These are phyloP conservation scores for Montipora cactus DNA, from an alignment of 64 coral and sea anemone genomes.

Conservation along the genomic window DNA sequence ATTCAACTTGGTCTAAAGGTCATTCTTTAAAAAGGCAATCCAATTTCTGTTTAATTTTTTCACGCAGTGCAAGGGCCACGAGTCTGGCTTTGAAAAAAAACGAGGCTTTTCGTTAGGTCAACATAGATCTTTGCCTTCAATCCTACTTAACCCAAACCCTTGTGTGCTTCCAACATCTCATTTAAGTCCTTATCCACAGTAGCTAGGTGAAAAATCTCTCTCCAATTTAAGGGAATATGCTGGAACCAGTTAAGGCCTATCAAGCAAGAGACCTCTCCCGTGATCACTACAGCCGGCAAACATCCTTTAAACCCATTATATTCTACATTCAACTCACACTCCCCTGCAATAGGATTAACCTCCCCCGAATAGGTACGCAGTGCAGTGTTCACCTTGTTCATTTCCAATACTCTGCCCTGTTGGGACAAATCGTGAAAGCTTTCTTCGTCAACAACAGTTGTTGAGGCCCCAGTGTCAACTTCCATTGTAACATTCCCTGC, in stretches of 20 bases:
- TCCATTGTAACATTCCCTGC: not conserved
- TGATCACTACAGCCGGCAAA: not conserved
- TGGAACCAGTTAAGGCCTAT: too few species aligned
- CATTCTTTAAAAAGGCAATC: constrained; percentile 10
- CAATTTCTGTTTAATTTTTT: not conserved
- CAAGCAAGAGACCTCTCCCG: not conserved
- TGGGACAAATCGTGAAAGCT: not conserved
- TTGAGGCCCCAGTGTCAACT: not conserved
- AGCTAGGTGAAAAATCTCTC: too few species aligned
- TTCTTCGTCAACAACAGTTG: constrained; percentile 9
- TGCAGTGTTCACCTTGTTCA: not conserved
- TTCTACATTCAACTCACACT: constrained; percentile 10
- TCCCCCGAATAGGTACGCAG: not conserved
- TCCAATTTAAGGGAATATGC: too few species aligned
- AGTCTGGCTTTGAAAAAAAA: constrained; percentile 11
- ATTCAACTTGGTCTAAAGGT: not conserved
- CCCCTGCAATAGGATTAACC: not conserved
- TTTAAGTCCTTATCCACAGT: too few species aligned
- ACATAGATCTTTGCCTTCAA: too few species aligned
- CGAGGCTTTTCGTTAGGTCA: not conserved
- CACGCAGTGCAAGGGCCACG: constrained; percentile 18
- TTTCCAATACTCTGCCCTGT: not conserved
- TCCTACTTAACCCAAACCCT: too few species aligned
- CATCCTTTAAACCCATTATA: constrained; percentile 1
- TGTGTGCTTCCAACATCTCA: too few species aligned